A percentile compares a stretch with the other conserved stretches of the same genome.
Evolutionary conservation across 2,113 vertebrate species (phyloP).

Genomic region (Chaenocephalus aceratus): DNA sequence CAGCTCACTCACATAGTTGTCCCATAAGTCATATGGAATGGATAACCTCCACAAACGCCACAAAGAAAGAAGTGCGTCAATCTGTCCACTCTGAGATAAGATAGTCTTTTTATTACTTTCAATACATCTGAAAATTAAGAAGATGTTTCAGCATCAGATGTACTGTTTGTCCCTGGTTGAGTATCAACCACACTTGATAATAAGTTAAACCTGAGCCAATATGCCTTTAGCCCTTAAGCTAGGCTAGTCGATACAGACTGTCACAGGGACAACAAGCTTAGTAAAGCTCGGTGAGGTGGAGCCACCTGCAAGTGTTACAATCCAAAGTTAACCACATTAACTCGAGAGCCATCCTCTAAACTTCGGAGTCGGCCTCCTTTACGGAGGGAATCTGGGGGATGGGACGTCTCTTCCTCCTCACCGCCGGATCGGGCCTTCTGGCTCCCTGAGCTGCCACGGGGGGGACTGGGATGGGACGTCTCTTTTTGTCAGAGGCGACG

Average conservation of each 20-base stretch:
- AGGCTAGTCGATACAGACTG: constrained; percentile 27
- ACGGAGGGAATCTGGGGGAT: constrained; percentile 66
- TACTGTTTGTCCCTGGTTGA: constrained; percentile 45
- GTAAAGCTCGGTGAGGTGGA: constrained; percentile 50
- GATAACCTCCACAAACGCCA: constrained; percentile 60
- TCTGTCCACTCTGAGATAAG: constrained; percentile 54
- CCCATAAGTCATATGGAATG: constrained; percentile 64
- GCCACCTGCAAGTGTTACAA: constrained; percentile 46
- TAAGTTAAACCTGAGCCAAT: constrained; percentile 32
- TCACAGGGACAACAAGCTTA: constrained; percentile 44
- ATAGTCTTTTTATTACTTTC: constrained; percentile 64
- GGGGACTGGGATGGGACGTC: constrained; percentile 69
- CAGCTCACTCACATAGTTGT: constrained; percentile 42
- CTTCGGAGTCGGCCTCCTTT: constrained; percentile 49
- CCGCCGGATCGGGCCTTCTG: constrained; percentile 63
- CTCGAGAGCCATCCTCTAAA: constrained; percentile 52
- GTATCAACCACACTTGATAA: constrained; percentile 42
- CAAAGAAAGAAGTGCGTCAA: constrained; percentile 66
- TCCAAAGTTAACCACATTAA: constrained; percentile 18
- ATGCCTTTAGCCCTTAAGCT: constrained; percentile 24
- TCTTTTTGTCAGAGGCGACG: constrained; percentile 62
- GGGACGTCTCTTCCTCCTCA: constrained; percentile 77
- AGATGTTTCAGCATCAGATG: constrained; percentile 42
- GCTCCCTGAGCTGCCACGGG: constrained; percentile 15
- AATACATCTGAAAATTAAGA: constrained; percentile 50